Percentiles rank a stretch among this genome's conserved stretches.
Conservation (phyloP, 1,140 invertebrate species). For the Psix sp. region DNA sequence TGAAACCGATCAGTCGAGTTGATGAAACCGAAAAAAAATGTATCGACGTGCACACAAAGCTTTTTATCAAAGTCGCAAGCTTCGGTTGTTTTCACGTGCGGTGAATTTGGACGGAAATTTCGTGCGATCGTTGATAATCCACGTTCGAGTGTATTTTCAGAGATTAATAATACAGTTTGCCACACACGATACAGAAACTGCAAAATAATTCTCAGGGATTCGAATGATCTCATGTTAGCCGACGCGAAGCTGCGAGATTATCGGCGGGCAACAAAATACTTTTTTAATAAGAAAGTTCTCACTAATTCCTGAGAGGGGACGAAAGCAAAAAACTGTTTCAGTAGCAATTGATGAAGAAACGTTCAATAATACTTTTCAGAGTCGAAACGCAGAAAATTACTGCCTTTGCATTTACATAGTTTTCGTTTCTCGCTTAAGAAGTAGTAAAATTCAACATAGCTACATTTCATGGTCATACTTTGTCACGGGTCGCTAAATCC, state of each 20-base stretch:
- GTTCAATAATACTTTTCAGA: constrained; percentile 30
- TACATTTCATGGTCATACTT: constrained; percentile 46
- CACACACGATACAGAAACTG: neutral
- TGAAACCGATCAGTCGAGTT: constrained; percentile 37
- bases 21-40: constrained; percentile 31
- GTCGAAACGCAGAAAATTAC: constrained; percentile 40
- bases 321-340: constrained; percentile 13
- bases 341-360: constrained; percentile 23
- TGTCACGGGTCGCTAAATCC: constrained; percentile 40
- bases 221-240: too few relatives aligned
- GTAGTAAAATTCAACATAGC: constrained; percentile 33
- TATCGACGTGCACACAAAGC: constrained; percentile 13
- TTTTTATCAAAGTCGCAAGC: constrained; percentile 36
- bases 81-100: constrained; percentile 23
- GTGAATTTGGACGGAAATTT: constrained; percentile 33
- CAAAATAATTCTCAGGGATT: too few relatives aligned
- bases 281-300: constrained; percentile 14
- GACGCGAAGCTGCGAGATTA: too few relatives aligned
- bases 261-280: constrained; percentile 1
- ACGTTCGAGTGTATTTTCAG: constrained; percentile 10
- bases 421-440: constrained; percentile 27
- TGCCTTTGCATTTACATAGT: constrained; percentile 30
- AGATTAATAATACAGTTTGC: constrained; percentile 12
- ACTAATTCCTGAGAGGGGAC: neutral
- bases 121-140: constrained; percentile 27